Evolutionary conservation across 37 sponge, comb jelly and placozoan species (phyloP), one percentile per base, ranked within the genome.

Genomic region (Petrosia ficiformis): DNA sequence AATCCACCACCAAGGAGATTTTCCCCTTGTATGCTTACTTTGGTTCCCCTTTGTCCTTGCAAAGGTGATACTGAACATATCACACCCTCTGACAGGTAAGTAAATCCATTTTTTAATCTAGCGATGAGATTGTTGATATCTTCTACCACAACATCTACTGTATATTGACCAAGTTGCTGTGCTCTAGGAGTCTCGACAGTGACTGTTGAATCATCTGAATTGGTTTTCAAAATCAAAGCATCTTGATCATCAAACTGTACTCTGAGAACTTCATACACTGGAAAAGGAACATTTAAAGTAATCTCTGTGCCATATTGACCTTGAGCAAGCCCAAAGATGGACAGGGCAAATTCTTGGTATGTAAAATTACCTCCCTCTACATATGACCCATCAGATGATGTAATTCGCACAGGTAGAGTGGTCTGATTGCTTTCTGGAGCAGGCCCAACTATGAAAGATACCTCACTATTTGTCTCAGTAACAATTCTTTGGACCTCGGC

Each of bases 231-330:
- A 3, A 73, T 72, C 26, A 56, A 22, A 4, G 82, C 85, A 29
- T 28, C 21, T 29, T 71, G 74, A 31, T 70, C 57, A 21, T 76
- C 90, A 6, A 93, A 40, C 4, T 57, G 59, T 14, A 72, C 86
- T 24, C 16, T 52, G 16, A 64, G 26, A 43, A 5, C 34, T n/a
- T 65, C 22, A 32, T 29, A 42, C 2, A 76, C 64, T 19, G 59
- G 33, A 44, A 87, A 80, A 0, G 75, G 68, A 25, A 73, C 16
- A 28, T 39, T 8, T 1, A 79, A 21, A 24, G 61, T 66, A 0
- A 84, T 60, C 25, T 38, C 2, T 16, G 93, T 93, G 22, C 93
- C 93, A 42, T 68, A 63, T 65, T 85, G 86, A 4, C 93, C 93
- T 35, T 11, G 16, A 29, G 39, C 25, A n/a, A 36, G 54, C 4